phyloP scores from a whole-genome alignment of 2,888 invertebrate species.

The Neoscelio sp. region DNA sequence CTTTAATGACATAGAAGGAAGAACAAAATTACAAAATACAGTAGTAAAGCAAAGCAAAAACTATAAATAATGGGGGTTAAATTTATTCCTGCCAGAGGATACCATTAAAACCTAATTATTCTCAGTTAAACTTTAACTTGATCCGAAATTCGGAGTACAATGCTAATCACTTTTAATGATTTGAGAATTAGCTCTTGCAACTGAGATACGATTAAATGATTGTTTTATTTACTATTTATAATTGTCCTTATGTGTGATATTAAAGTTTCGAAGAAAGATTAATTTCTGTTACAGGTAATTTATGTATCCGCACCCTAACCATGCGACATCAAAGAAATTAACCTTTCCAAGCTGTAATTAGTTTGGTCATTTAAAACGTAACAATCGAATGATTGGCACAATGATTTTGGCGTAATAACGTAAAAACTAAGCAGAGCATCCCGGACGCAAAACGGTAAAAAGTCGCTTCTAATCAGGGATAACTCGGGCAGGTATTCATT shows the following conservation, averaged over 20 bases:
- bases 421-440: background rate
- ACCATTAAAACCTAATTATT: conserved; percentile 12
- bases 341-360: no score
- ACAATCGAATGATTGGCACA: background rate
- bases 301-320: no score
- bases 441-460: conserved; percentile 8
- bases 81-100: background rate
- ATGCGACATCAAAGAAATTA: no score
- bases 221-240: no score
- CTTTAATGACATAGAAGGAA: no score
- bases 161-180: background rate
- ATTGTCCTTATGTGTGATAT: no score
- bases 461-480: conserved; percentile 41
- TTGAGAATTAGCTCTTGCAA: background rate
- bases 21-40: conserved; percentile 16
- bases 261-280: no score
- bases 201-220: no score
- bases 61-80: background rate
- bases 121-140: conserved; percentile 8
- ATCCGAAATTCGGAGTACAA: conserved; percentile 20
- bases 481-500: conserved; percentile 46
- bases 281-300: no score
- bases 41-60: conserved; percentile 3
- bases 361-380: background rate
- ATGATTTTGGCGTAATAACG: background rate